phyloP scores from a whole-genome alignment of 2,113 vertebrate species.

The Psilopsiagon aymara region DNA sequence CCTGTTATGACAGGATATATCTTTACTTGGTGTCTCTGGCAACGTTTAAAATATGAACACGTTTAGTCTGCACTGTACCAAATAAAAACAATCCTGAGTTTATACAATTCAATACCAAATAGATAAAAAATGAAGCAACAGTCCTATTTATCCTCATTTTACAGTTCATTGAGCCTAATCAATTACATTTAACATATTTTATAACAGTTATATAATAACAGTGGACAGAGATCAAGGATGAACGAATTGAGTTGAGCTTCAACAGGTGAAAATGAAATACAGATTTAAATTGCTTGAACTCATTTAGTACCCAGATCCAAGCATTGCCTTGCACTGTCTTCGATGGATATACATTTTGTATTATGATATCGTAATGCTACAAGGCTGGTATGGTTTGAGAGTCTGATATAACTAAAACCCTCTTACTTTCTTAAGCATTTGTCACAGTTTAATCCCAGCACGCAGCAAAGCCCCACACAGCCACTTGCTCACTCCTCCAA shows the following conservation, averaged over 20 bases:
- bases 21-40: conserved; percentile 20
- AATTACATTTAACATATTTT: neutral
- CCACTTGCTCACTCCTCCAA: neutral
- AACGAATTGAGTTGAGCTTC: neutral
- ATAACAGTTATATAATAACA: neutral
- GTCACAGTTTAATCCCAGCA: neutral
- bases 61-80: neutral
- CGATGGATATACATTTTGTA: neutral
- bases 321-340: neutral
- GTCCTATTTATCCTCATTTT: neutral
- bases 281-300: neutral
- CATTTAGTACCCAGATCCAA: neutral
- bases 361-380: neutral
- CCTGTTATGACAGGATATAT: neutral
- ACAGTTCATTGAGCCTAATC: neutral
- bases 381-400: neutral
- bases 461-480: neutral
- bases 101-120: neutral
- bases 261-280: neutral
- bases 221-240: neutral
- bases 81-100: neutral
- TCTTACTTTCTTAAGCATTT: neutral
- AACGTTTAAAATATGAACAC: conserved; percentile 18
- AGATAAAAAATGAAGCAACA: neutral
- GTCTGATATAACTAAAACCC: neutral